A percentile compares a stretch with the other conserved stretches of the same genome.
phyloP scores from a whole-genome alignment of 2,888 invertebrate genomes.

The Epicampocera succincta region DNA sequence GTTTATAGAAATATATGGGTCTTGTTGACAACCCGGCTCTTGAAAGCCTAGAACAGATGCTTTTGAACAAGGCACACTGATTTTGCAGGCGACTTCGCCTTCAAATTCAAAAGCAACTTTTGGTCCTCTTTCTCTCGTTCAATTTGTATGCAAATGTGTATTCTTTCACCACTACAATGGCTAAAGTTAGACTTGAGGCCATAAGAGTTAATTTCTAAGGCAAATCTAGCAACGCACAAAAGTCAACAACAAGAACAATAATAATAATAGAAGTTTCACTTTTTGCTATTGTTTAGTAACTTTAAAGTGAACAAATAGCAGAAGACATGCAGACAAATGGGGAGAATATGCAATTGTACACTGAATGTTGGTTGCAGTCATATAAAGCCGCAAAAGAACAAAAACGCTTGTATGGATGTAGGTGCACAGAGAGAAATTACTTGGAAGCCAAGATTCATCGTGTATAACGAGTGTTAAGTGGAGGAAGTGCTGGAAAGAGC shows the following conservation, averaged over 20 bases:
- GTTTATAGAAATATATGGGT: too few species aligned
- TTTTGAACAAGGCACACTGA: too few species aligned
- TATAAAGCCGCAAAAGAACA: too few species aligned
- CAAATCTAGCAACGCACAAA: slow-evolving; percentile 55
- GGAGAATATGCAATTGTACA: too few species aligned
- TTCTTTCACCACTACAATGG: slow-evolving; percentile 13
- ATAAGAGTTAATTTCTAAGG: slow-evolving; percentile 55
- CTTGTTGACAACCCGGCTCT: too few species aligned
- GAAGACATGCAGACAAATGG: background rate
- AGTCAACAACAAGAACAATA: slow-evolving; percentile 54
- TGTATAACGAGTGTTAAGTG: too few species aligned
- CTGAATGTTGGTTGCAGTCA: too few species aligned
- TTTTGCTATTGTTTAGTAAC: slow-evolving; percentile 40
- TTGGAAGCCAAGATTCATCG: too few species aligned
- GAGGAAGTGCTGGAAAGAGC: too few species aligned
- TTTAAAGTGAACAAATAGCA: slow-evolving; percentile 30
- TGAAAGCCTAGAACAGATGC: too few species aligned
- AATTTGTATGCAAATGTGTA: slow-evolving; percentile 30
- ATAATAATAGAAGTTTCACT: slow-evolving; percentile 50
- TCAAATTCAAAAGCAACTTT: background rate
- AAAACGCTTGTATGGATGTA: too few species aligned
- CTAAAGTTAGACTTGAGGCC: slow-evolving; percentile 40
- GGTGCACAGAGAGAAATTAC: too few species aligned
- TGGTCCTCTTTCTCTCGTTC: slow-evolving; percentile 2
- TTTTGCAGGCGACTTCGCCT: background rate